Base-by-base conservation (phyloP, 2,797 vertebrate species). In the Poecilia gillii region DNA sequence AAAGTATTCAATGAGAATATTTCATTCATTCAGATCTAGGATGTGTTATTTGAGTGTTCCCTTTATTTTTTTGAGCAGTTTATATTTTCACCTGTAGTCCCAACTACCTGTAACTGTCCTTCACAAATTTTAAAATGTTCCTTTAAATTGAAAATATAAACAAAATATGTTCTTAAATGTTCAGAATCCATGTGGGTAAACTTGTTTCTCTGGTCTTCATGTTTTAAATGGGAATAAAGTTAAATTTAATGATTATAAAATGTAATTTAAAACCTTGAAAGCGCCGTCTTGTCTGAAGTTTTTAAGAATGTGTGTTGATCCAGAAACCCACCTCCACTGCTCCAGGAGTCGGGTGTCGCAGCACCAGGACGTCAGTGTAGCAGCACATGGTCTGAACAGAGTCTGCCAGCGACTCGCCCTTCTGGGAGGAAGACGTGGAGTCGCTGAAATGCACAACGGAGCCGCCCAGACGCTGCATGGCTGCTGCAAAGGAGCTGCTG, bases 381-480 rank as follows among this genome's bases (percentile, higher is more conserved):
- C 98, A 97, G 94, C 97, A 97, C 98, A 99, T 99, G 81, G 98
- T 99, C 93, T 98, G 97, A 64, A 99, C 98, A 0, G 98, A 99
- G 94, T 99, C 98, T 0, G 94, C 89, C 89, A 99, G 92, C 0
- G 98, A 99, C 81, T 99, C 98, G 0, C 98, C 98, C 89, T 99
- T 99, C 91, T 99, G 98, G 0, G 96, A 93, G 0, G 98, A 99
- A 0, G 98, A 99, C 0, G 98, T 99, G 88, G 97, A 94, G 76
- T 99, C 98, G 0, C 95, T 96, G 93, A 99, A 99, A 87, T 97
- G 96, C 71, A 99, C 94, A 1, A 99, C 97, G 0, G 98, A 96
- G 25, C 98, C 98, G 0, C 98, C 98, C 1, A 99, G 94, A 0
- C 98, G 97, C 90, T 95, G 97, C 98, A 99, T 99, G 89, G 98